phyloP scores from a whole-genome alignment of 1,140 invertebrate species.

The Pentalonia nigronervosa region DNA sequence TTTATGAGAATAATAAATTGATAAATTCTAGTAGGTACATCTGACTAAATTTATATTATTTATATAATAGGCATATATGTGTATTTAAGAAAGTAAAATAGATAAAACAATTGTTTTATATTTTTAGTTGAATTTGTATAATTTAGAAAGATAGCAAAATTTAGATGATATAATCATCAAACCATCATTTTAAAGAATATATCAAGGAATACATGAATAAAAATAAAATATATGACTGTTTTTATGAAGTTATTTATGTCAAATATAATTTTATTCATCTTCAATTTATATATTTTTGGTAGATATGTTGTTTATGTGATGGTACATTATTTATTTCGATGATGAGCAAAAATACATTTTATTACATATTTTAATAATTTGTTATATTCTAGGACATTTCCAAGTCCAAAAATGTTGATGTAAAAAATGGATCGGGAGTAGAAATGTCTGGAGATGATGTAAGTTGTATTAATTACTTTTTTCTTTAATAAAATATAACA shows the following conservation, averaged over 20 bases:
- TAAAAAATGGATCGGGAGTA: conserved; percentile 40
- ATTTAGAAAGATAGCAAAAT: neutral
- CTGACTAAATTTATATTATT: neutral
- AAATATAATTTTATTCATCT: neutral
- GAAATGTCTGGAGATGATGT: conserved; percentile 38
- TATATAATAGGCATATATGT: neutral
- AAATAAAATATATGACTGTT: neutral
- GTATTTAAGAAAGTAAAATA: neutral
- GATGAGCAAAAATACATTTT: neutral
- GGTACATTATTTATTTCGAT: neutral
- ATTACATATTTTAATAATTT: neutral
- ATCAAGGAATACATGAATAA: neutral
- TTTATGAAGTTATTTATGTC: neutral
- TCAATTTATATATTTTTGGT: neutral
- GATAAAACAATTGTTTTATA: neutral
- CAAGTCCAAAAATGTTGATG: conserved; percentile 47
- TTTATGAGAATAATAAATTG: neutral
- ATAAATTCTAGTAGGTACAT: neutral
- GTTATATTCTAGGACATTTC: conserved; percentile 29
- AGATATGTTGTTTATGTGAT: neutral
- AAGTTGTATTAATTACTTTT: conserved; percentile 9
- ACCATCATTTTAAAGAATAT: neutral
- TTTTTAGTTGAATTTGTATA: neutral
- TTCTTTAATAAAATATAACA: neutral
- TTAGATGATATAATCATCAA: neutral